phyloP scores from a whole-genome alignment of 2,113 vertebrate species.

The Macrotus californicus region DNA sequence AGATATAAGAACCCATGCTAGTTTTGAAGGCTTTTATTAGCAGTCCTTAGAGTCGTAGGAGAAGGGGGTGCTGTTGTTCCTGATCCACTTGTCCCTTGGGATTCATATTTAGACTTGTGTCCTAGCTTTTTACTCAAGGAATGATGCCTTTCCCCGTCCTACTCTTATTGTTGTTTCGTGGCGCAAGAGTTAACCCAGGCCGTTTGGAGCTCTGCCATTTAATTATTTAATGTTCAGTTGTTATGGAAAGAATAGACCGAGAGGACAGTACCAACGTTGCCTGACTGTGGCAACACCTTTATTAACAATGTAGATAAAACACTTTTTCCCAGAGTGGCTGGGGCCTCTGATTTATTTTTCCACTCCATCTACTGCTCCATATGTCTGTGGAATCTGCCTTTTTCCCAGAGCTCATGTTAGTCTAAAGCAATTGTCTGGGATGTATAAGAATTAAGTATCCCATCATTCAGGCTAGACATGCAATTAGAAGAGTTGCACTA shows the following conservation, averaged over 20 bases:
- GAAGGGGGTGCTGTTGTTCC: constrained; percentile 73
- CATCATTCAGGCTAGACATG: constrained; percentile 96
- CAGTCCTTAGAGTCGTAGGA: constrained; percentile 75
- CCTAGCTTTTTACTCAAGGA: constrained; percentile 70
- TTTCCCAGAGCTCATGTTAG: constrained; percentile 90
- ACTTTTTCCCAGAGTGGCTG: constrained; percentile 75
- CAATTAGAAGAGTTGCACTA: constrained; percentile 95
- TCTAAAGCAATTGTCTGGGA: constrained; percentile 95
- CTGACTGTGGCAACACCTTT: constrained; percentile 79
- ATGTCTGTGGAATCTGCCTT: constrained; percentile 90
- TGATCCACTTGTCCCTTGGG: constrained; percentile 68
- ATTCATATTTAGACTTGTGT: constrained; percentile 74
- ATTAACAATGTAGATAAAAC: constrained; percentile 81
- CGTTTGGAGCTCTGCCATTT: constrained; percentile 56
- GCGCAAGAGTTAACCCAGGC: constrained; percentile 61
- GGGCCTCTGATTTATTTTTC: constrained; percentile 87
- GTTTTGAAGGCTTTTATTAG: constrained; percentile 85
- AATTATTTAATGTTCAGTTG: constrained; percentile 76
- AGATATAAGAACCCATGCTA: constrained; percentile 85
- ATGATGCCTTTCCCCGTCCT: constrained; percentile 33
- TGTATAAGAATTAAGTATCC: constrained; percentile 97
- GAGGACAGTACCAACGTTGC: constrained; percentile 65
- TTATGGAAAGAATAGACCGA: constrained; percentile 66
- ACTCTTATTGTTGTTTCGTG: neutral
- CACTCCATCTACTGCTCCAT: constrained; percentile 90